phyloP scores from a whole-genome alignment of 1,140 invertebrate species.

The Homarus americanus region DNA sequence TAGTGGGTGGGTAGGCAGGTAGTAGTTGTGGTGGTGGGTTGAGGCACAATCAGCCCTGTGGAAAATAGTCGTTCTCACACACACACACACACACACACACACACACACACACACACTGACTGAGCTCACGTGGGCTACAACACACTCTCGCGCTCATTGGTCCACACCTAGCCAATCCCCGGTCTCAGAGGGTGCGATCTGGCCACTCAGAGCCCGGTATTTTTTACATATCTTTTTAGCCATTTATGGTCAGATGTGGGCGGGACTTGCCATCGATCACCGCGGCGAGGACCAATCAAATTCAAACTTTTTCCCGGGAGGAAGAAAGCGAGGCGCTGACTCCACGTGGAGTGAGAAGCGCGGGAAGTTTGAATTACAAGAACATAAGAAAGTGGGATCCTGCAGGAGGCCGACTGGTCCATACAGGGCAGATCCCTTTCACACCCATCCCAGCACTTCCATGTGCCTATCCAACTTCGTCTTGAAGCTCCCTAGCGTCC shows the following conservation, averaged over 20 bases:
- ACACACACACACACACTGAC: not conserved
- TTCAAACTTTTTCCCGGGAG: conserved; percentile 41
- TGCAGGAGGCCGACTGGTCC: too few species aligned
- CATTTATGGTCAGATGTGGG: conserved; percentile 53
- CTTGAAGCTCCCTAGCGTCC: too few species aligned
- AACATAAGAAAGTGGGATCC: too few species aligned
- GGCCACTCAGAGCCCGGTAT: not conserved
- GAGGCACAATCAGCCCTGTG: conserved; percentile 42
- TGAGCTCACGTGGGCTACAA: conserved; percentile 53
- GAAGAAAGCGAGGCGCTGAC: not conserved
- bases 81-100: too few species aligned
- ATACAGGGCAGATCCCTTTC: too few species aligned
- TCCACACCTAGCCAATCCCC: not conserved
- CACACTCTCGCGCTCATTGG: not conserved
- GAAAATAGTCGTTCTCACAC: conserved; percentile 39
- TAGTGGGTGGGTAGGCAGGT: not conserved
- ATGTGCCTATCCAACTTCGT: too few species aligned
- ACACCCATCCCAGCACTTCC: too few species aligned
- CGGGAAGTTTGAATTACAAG: conserved; percentile 15
- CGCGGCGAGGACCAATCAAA: conserved; percentile 29
- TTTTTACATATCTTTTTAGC: conserved; percentile 41
- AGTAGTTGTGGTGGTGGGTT: conserved; percentile 13
- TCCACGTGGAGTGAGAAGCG: conserved; percentile 33
- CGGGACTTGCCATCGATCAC: conserved; percentile 48
- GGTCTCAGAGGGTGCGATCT: not conserved